These are phyloP conservation scores for Heterodera filipjevi DNA, from an alignment of 2,888 invertebrate species.

Conservation along the genomic window DNA sequence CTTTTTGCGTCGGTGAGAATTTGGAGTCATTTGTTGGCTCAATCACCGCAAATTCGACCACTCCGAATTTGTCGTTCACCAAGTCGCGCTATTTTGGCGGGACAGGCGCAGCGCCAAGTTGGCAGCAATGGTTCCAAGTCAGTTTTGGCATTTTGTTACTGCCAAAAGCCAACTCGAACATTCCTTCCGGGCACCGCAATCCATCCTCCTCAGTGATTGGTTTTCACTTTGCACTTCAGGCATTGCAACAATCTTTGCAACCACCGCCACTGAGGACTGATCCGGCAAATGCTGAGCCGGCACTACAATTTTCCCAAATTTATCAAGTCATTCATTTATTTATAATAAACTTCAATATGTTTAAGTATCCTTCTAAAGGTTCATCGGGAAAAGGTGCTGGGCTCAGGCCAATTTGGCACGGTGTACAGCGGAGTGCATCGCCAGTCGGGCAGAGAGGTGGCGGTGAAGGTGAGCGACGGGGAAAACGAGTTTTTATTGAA, in stretches of 20 bases:
- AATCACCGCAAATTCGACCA: background rate
- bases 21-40: conserved; percentile 41
- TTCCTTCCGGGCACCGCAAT: no score
- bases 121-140: conserved; percentile 57
- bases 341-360: background rate
- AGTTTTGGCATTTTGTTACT: conserved; percentile 4
- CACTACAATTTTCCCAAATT: conserved; percentile 61
- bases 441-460: conserved; percentile 60
- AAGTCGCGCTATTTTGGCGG: conserved; percentile 20
- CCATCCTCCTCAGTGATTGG: no score
- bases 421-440: conserved; percentile 83
- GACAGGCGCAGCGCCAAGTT: conserved; percentile 44
- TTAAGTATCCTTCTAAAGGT: conserved; percentile 42
- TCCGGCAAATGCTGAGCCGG: conserved; percentile 55
- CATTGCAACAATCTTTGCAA: conserved; percentile 49
- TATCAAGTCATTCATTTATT: conserved; percentile 51
- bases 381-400: conserved; percentile 89
- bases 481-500: no score
- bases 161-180: no score
- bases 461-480: conserved; percentile 55
- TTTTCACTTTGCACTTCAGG: conserved; percentile 31
- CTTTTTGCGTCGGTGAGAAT: conserved; percentile 65
- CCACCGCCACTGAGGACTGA: conserved; percentile 54
- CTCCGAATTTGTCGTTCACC: background rate
- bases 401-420: conserved; percentile 97